phyloP scores from a whole-genome alignment of 2,113 vertebrate species.

The Vulpes ferrilata region DNA sequence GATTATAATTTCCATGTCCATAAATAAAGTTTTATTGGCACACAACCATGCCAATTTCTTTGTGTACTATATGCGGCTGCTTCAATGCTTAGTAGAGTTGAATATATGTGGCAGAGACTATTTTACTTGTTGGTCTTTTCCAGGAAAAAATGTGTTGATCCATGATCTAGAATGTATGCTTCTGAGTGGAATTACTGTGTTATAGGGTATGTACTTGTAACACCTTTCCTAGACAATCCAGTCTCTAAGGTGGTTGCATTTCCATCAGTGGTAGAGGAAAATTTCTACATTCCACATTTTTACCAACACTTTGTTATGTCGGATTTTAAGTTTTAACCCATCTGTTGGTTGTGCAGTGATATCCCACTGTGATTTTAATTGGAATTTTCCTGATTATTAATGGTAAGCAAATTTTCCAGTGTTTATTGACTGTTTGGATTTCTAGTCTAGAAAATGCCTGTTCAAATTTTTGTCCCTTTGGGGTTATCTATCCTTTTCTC shows the following conservation, averaged over 20 bases:
- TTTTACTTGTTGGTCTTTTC: not conserved
- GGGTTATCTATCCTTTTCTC: not conserved
- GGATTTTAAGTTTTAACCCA: not conserved
- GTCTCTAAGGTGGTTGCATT: not conserved
- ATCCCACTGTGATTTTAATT: not conserved
- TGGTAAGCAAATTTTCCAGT: not conserved
- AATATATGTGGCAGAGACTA: not conserved
- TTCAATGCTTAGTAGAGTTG: not conserved
- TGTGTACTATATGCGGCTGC: not conserved
- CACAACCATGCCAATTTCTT: not conserved
- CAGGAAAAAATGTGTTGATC: not conserved
- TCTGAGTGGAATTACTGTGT: not conserved
- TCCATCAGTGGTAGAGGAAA: not conserved
- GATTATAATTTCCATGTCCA: not conserved
- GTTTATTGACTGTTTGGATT: not conserved
- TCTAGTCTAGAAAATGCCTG: not conserved
- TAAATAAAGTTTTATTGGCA: constrained; percentile 9
- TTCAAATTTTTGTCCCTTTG: not conserved
- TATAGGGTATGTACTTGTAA: not conserved
- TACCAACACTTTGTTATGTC: not conserved
- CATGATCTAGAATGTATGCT: not conserved
- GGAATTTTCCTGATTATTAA: not conserved
- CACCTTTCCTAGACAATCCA: not conserved
- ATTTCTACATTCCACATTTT: not conserved
- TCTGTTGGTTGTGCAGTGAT: not conserved